These are phyloP conservation scores for Mesitornis unicolor DNA, from an alignment of 2,113 vertebrate species.

Conservation along the genomic window DNA sequence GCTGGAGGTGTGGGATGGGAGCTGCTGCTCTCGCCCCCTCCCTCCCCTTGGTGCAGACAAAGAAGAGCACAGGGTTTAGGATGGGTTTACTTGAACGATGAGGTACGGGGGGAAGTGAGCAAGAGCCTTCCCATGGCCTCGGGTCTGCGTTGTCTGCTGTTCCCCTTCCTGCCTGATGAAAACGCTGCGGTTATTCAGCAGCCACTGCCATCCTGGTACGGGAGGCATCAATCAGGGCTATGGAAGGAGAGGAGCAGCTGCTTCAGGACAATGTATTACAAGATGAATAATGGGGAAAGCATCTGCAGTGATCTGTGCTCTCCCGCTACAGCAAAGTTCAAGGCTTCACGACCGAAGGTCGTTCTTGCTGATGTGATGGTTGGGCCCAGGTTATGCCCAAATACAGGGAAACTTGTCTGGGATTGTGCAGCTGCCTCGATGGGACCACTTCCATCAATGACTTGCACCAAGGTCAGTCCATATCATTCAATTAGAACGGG, in stretches of 20 bases:
- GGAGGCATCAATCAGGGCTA: background rate
- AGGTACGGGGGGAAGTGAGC: fast-evolving
- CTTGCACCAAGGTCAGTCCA: background rate
- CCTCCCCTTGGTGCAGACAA: background rate
- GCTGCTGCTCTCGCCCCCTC: too few species aligned
- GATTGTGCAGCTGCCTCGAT: background rate
- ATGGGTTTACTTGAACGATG: fast-evolving
- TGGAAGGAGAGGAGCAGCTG: background rate
- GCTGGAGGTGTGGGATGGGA: background rate
- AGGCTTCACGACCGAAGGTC: background rate
- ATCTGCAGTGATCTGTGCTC: background rate
- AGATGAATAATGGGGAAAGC: background rate
- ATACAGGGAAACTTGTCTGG: background rate
- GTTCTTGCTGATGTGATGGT: background rate
- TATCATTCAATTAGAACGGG: fast-evolving
- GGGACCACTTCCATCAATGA: background rate
- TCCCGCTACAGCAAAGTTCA: background rate
- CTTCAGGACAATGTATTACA: background rate
- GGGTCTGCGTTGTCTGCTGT: background rate
- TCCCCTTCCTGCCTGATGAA: background rate
- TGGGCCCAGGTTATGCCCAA: background rate
- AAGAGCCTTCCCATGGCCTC: background rate
- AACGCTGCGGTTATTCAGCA: background rate
- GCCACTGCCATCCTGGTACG: background rate
- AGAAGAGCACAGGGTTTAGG: background rate